phyloP scores from a whole-genome alignment of 2,797 vertebrate genomes.

The Tarsius wallacei region DNA sequence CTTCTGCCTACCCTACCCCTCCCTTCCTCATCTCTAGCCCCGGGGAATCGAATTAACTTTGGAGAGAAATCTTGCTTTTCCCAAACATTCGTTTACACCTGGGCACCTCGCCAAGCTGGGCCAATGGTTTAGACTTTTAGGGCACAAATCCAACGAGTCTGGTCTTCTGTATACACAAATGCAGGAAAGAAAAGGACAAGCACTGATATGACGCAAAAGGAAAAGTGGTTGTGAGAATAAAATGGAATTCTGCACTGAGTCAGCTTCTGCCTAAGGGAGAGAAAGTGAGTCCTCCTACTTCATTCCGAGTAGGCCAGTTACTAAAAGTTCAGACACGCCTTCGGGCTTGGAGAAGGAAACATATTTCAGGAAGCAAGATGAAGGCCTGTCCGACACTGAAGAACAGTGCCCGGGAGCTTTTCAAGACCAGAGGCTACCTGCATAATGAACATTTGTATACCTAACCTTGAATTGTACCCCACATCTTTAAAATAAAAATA shows the following conservation, averaged over 20 bases:
- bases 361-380: background rate
- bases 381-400: background rate
- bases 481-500: no score
- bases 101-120: background rate
- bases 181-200: background rate
- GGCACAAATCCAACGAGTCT: background rate
- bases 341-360: background rate
- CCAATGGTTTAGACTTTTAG: background rate
- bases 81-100: background rate
- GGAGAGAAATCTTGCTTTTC: background rate
- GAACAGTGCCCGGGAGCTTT: background rate
- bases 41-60: background rate
- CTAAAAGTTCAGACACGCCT: background rate
- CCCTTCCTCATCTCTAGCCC: background rate
- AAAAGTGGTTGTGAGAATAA: background rate
- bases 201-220: background rate
- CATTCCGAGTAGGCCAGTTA: background rate
- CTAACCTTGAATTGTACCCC: no score
- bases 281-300: background rate
- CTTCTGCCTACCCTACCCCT: background rate
- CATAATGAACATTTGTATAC: no score
- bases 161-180: background rate
- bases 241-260: background rate
- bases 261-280: background rate
- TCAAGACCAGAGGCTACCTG: background rate